A percentile compares a stretch with the other conserved stretches of the same genome.
These are phyloP conservation scores for Malurus splendens DNA, from an alignment of 2,797 vertebrate species.

Conservation along the genomic window DNA sequence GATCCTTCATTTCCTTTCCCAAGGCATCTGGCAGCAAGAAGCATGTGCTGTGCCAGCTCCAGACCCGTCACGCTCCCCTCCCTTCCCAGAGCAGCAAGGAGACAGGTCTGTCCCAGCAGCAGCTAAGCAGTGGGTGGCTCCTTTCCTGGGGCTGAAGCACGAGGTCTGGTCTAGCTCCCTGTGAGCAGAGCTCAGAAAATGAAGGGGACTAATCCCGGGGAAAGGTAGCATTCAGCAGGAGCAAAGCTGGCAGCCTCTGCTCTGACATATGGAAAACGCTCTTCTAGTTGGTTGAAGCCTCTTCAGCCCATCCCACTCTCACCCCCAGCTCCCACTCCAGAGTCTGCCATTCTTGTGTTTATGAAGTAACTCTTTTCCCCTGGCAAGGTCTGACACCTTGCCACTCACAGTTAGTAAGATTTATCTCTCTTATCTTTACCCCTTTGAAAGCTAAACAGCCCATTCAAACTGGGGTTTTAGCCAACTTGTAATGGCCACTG, in stretches of 20 bases:
- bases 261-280: slow-evolving; percentile 52
- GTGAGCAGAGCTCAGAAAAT: background rate
- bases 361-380: background rate
- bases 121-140: slow-evolving; percentile 28
- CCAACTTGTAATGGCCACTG: background rate
- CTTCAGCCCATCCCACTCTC: background rate
- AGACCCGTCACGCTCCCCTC: slow-evolving; percentile 2
- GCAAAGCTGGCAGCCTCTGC: slow-evolving; percentile 35
- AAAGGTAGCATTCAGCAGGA: slow-evolving; percentile 36
- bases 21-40: slow-evolving; percentile 49
- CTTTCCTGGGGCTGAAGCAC: slow-evolving; percentile 4
- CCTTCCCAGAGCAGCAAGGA: slow-evolving; percentile 19
- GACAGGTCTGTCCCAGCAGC: slow-evolving; percentile 3
- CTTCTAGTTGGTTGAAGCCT: background rate
- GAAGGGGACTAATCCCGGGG: slow-evolving; percentile 41
- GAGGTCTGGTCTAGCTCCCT: background rate
- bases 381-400: background rate
- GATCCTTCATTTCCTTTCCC: slow-evolving; percentile 48
- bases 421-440: background rate
- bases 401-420: background rate
- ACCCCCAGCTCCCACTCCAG: background rate
- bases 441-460: background rate
- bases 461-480: background rate
- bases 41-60: slow-evolving; percentile 36
- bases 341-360: background rate